Conservation (phyloP, 2,888 invertebrate genomes). For the Limnephilus rhombicus region DNA sequence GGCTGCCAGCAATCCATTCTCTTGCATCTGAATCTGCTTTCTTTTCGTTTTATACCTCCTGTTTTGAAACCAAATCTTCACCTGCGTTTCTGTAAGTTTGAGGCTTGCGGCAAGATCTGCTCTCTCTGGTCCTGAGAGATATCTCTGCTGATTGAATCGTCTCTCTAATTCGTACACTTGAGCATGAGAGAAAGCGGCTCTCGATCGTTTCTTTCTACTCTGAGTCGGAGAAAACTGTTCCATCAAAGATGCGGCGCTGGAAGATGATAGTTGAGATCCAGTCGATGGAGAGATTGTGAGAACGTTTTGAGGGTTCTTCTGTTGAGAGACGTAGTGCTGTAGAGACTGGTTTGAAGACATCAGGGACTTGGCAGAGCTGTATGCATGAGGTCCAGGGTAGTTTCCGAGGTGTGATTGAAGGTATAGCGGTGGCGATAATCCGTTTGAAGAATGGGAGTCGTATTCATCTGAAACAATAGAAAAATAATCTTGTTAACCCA, state of each 20-base stretch:
- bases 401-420: slow-evolving; percentile 52
- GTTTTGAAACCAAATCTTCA: slow-evolving; percentile 97
- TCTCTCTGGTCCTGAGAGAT: slow-evolving; percentile 94
- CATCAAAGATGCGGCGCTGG: slow-evolving; percentile 68
- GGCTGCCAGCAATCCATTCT: slow-evolving; percentile 81
- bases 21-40: slow-evolving; percentile 92
- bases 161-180: slow-evolving; percentile 92
- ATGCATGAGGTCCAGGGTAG: slow-evolving; percentile 68
- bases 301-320: slow-evolving; percentile 60
- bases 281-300: slow-evolving; percentile 57
- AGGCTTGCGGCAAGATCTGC: slow-evolving; percentile 90
- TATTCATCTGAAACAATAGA: slow-evolving; percentile 77
- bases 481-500: neutral
- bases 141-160: slow-evolving; percentile 91
- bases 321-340: slow-evolving; percentile 66
- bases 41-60: slow-evolving; percentile 90
- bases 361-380: slow-evolving; percentile 73
- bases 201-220: slow-evolving; percentile 90
- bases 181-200: slow-evolving; percentile 94
- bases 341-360: slow-evolving; percentile 69
- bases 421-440: slow-evolving; percentile 72
- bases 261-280: slow-evolving; percentile 61
- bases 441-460: slow-evolving; percentile 76
- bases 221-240: slow-evolving; percentile 72
- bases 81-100: slow-evolving; percentile 92